Evolutionary conservation across 2,888 invertebrate species (phyloP).

Genomic region (Clistopyga incitator): DNA sequence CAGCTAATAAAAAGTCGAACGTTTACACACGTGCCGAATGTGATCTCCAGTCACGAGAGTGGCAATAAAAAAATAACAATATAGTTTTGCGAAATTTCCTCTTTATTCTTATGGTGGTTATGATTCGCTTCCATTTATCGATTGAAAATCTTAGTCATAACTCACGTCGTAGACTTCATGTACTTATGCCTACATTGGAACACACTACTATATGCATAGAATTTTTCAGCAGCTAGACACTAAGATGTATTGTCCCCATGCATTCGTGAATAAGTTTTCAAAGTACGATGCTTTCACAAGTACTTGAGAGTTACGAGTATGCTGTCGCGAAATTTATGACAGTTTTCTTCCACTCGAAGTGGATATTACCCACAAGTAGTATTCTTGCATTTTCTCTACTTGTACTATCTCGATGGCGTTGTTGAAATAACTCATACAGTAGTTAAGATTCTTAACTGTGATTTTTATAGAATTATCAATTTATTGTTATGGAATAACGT

Average conservation of each 20-base stretch:
- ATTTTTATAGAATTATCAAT: too few species aligned
- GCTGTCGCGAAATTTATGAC: conserved; percentile 7
- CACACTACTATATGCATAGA: conserved; percentile 34
- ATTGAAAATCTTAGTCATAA: conserved; percentile 1
- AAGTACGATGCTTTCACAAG: conserved; percentile 4
- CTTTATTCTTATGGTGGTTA: too few species aligned
- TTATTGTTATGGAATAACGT: background rate
- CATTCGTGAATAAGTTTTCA: conserved; percentile 24
- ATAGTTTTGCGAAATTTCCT: too few species aligned
- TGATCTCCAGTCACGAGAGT: too few species aligned
- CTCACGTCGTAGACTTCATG: conserved; percentile 1
- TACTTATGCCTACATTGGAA: background rate
- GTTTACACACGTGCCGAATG: too few species aligned
- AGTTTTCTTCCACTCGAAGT: background rate
- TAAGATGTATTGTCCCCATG: conserved; percentile 34
- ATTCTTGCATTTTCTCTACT: background rate
- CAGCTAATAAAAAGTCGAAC: too few species aligned
- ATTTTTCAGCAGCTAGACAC: conserved; percentile 20
- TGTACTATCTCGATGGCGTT: background rate
- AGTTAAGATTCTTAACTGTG: too few species aligned
- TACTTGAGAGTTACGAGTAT: background rate
- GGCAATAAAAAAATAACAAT: too few species aligned
- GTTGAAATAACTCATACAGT: background rate
- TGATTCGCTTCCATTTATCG: too few species aligned
- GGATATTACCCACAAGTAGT: background rate